A percentile compares a stretch with the other conserved stretches of the same genome.
phyloP scores from a whole-genome alignment of 1,140 invertebrate species.

The Brachionus koreanus region DNA sequence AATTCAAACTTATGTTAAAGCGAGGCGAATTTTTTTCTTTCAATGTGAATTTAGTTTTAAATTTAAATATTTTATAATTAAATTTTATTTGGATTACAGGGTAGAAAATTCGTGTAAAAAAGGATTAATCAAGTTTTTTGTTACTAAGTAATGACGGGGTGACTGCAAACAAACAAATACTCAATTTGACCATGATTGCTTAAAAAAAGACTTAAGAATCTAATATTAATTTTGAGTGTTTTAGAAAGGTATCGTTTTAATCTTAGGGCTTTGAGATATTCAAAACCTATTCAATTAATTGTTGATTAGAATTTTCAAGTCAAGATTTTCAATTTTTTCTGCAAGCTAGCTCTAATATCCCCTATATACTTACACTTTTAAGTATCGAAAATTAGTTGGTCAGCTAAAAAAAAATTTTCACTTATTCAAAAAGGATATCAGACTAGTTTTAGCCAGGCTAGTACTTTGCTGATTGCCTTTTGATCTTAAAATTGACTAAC shows the following conservation, averaged over 20 bases:
- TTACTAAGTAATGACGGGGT: not conserved
- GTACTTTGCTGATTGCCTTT: not conserved
- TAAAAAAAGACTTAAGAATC: constrained; percentile 2
- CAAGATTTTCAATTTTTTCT: not conserved
- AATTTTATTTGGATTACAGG: not conserved
- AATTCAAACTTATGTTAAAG: not conserved
- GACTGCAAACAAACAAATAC: constrained; percentile 6
- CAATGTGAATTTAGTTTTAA: not conserved
- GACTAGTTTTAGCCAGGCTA: not conserved
- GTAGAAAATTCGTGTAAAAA: not conserved
- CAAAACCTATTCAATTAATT: constrained; percentile 4
- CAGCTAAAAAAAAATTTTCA: not conserved
- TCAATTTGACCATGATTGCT: not conserved
- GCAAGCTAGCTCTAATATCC: not conserved
- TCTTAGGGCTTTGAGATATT: constrained; percentile 2
- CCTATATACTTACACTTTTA: not conserved
- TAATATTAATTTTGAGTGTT: not conserved
- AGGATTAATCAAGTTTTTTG: constrained; percentile 2
- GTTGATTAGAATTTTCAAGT: not conserved
- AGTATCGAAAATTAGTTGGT: not conserved
- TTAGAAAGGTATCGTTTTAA: not conserved
- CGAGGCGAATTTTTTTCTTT: not conserved
- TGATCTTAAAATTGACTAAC: not conserved
- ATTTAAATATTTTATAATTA: constrained; percentile 2
- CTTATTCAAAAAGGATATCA: not conserved